Conservation (phyloP, 2,113 vertebrate genomes). For the Oenanthe melanoleuca region DNA sequence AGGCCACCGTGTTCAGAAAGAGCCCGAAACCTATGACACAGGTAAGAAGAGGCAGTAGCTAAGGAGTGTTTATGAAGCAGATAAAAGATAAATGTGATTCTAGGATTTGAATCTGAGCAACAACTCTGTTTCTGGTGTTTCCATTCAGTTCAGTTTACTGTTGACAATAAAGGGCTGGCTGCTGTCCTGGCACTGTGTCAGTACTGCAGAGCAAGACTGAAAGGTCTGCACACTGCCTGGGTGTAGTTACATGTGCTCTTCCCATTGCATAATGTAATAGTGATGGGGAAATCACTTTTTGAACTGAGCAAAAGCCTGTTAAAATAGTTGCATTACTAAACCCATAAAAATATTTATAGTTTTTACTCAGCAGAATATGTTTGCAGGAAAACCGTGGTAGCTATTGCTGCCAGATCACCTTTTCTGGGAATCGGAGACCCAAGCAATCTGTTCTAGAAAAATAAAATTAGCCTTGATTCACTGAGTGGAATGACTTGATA, state of each 20-base stretch:
- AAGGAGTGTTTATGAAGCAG: not conserved
- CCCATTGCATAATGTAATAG: not conserved
- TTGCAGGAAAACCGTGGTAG: not conserved
- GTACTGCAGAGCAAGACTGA: not conserved
- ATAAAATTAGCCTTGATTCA: not conserved
- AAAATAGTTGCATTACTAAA: not conserved
- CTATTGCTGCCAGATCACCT: not conserved
- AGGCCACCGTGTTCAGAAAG: conserved; percentile 75
- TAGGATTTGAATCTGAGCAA: not conserved
- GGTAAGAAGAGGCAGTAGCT: conserved; percentile 69
- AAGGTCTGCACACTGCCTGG: not conserved
- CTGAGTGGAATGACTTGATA: not conserved
- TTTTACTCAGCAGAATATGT: not conserved
- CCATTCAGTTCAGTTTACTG: not conserved
- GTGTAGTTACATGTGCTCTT: not conserved
- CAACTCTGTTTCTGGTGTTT: not conserved
- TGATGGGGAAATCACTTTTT: not conserved
- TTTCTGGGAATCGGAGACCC: not conserved
- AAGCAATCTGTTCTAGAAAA: not conserved
- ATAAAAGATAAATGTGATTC: not conserved
- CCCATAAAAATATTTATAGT: not conserved
- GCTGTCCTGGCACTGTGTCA: not conserved
- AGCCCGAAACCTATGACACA: conserved; percentile 79
- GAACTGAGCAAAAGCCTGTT: not conserved
- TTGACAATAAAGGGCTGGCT: not conserved